Percentiles rank a stretch among this genome's conserved stretches.
These are phyloP conservation scores for Cephus runcator DNA, from an alignment of 2,888 invertebrate genomes.

Conservation along the genomic window DNA sequence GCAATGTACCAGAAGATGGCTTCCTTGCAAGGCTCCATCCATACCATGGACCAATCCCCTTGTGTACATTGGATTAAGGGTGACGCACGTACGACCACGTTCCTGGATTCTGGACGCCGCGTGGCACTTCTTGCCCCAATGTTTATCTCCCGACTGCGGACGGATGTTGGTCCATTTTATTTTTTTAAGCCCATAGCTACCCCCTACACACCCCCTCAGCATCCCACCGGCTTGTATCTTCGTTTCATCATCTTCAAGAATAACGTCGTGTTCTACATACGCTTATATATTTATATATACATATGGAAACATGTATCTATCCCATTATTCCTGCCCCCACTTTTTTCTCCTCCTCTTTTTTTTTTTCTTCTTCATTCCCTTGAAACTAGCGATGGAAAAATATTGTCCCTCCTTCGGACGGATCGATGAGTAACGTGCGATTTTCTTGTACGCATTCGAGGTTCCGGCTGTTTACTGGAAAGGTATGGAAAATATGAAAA, in stretches of 20 bases:
- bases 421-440: background rate
- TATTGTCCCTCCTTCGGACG: background rate
- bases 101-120: background rate
- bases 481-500: background rate
- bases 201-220: constrained; percentile 8
- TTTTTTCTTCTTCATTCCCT: background rate
- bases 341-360: constrained; percentile 6
- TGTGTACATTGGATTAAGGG: background rate
- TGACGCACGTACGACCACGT: background rate
- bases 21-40: background rate
- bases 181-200: constrained; percentile 8
- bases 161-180: constrained; percentile 16
- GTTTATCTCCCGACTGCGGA: constrained; percentile 26
- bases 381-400: constrained; percentile 19
- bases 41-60: background rate
- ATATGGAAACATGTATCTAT: background rate
- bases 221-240: background rate
- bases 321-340: constrained; percentile 1
- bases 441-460: background rate
- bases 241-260: constrained; percentile 10
- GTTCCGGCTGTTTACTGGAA: background rate
- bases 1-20: background rate
- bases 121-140: constrained; percentile 8
- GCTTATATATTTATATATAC: constrained; percentile 6
- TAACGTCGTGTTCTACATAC: constrained; percentile 17